Evolutionary conservation across 1,140 invertebrate species (phyloP), one percentile per base, ranked within the genome.

Genomic region (Drosophila miranda): DNA sequence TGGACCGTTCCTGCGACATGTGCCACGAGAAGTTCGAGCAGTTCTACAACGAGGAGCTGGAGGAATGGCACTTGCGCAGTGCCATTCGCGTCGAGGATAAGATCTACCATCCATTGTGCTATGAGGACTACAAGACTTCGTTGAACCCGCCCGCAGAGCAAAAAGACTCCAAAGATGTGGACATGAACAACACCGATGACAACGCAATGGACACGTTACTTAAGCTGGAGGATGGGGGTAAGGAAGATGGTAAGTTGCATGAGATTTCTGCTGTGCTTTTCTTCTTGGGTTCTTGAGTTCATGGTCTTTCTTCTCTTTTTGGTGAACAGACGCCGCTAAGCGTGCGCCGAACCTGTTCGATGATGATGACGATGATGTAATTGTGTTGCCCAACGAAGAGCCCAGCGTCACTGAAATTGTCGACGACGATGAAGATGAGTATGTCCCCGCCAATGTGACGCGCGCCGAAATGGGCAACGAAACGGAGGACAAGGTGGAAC

Each of bases 41-140:
- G 89, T 98, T 98, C 92, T 99, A 96, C 92, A 96, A 98, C 87
- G 97, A 99, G 91, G 98, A 99, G 81, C 95, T 95, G 54, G 98
- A 99, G 91, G 98, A 98, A 89, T 99, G 98, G 98, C 96, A 98
- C 89, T 92, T 99, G 6, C 93, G 94, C 58, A 95, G 97, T 86
- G 96, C 98, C 0, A 92, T 98, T 4, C 91, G 93, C 19, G 94
- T 95, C 42, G 95, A 97, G 41, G 94, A 93, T 1, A 95, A 95
- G 78, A 95, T 96, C 81, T 98, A 97, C 90, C 98, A 99, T 93
- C 97, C 97, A 0, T 91, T 96, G 21, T 99, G 98, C 91, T 95
- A 96, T 77, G 95, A 98, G 77, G 98, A 98, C 92, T 95, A 95
- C 79, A 96, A 96, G 93, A 38, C 75, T 8, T 83, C 89, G 4